Base-by-base conservation (phyloP, 2,888 invertebrate genomes). In the Junonia oenone region DNA sequence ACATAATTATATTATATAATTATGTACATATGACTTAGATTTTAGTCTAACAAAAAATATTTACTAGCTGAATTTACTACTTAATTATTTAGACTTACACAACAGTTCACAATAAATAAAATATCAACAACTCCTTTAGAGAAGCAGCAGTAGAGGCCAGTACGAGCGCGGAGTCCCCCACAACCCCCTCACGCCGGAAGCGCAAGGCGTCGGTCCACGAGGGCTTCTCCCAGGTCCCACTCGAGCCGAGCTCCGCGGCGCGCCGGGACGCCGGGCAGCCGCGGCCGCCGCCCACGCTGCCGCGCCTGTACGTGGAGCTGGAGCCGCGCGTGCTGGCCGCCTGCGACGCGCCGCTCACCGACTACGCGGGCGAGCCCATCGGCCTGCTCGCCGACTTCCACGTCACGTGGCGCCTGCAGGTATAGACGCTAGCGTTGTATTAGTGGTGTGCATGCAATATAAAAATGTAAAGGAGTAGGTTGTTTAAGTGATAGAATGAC, bases 281-380 rank as follows among this genome's bases (percentile, higher is more conserved):
- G 54, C 73, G 78, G 2, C 78, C 87, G 62, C 85, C 88, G 69
- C 86, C 90, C 68, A 78, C 80, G 58, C 76, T 90, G 72, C 83
- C 89, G 62, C 80, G 85, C 64, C 63, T 70, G 52, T 85, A 81
- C 75, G 61, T 79, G 27, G 85, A 88, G 75, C 81, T 90, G 70
- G 85, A 83, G 76, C 88, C 89, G 64, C 78, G 88, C 57, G 68
- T 66, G 51, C 63, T 73, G 29, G 51, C 72, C n/a, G 64, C 66
- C 29, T 60, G 63, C 52, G 82, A 83, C 67, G 66, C 63, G 59
- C 75, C 73, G 66, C 78, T 90, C 47, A 51, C 14, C 13, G 87
- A 88, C 76, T 81, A 81, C 72, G 67, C 52, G 15, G 79, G 71
- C 38, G 83, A 83, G 58, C 70, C 75, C 54, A 70, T 88, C 57